Conservation (phyloP, 2,797 vertebrate genomes). For the Platyrinchus mystaceus region DNA sequence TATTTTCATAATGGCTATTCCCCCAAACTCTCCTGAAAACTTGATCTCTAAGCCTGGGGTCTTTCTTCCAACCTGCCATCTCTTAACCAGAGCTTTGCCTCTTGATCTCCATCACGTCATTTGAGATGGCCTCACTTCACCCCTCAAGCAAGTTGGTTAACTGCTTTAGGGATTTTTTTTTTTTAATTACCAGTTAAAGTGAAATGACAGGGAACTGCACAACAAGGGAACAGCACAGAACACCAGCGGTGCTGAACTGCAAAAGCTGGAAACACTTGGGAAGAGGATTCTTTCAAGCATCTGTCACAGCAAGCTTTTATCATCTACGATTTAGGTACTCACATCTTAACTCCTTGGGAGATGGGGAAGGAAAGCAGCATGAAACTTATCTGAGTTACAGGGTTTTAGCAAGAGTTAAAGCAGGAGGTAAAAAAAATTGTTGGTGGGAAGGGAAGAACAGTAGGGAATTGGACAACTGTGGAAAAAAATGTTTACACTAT, state of each 20-base stretch:
- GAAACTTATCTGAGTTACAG: background rate
- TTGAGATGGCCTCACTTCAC: background rate
- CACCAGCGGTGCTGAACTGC: background rate
- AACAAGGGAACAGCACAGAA: background rate
- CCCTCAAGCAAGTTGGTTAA: background rate
- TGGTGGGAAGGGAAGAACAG: background rate
- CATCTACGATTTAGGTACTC: accelerated
- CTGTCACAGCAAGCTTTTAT: background rate
- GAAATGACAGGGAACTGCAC: background rate
- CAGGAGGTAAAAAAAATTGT: background rate
- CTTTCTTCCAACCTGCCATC: background rate
- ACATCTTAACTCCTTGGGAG: background rate
- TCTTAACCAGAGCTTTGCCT: background rate
- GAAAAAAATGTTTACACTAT: background rate
- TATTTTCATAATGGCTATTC: background rate
- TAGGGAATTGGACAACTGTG: background rate
- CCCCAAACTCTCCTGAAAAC: background rate
- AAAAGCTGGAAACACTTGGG: background rate
- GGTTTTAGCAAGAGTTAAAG: background rate
- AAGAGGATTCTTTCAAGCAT: background rate
- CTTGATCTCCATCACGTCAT: background rate
- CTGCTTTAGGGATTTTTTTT: background rate
- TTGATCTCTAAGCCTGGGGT: background rate
- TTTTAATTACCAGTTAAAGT: background rate
- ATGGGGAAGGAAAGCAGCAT: background rate